Percentiles rank a stretch among this genome's conserved stretches.
These are phyloP conservation scores for Stenichneumon culpator DNA, from an alignment of 2,888 invertebrate species.

Conservation along the genomic window DNA sequence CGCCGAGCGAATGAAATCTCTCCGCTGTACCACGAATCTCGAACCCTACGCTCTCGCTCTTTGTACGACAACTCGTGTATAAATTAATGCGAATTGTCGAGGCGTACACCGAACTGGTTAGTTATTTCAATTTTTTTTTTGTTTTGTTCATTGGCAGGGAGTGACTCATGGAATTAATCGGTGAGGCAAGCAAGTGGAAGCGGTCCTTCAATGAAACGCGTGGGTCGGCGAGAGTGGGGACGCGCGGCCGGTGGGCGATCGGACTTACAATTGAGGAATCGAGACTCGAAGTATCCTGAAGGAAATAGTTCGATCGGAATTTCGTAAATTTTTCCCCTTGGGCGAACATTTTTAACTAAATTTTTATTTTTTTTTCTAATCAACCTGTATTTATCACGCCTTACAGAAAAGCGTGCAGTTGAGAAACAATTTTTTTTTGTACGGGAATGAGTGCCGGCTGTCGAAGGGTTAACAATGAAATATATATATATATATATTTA, in stretches of 20 bases:
- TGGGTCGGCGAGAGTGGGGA: constrained; percentile 11
- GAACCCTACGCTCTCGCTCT: background rate
- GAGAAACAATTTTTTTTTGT: too few relatives aligned
- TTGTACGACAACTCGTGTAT: constrained; percentile 19
- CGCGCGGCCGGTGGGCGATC: background rate
- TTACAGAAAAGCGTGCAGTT: too few relatives aligned
- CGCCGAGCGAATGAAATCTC: constrained; percentile 23
- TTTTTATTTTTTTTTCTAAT: too few relatives aligned
- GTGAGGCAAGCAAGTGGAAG: background rate
- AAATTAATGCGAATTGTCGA: constrained; percentile 39
- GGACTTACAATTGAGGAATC: constrained; percentile 31
- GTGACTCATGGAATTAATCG: constrained; percentile 19
- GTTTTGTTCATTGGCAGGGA: background rate
- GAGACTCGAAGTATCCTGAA: background rate
- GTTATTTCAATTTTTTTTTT: background rate
- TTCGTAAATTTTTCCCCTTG: background rate
- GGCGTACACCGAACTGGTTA: background rate
- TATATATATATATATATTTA: too few relatives aligned
- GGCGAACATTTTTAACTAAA: background rate
- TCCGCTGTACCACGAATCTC: constrained; percentile 34
- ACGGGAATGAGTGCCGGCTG: too few relatives aligned
- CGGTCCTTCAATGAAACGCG: constrained; percentile 13
- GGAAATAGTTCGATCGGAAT: too few relatives aligned
- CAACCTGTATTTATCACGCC: too few relatives aligned
- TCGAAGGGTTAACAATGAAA: too few relatives aligned